Percentiles rank a stretch among this genome's conserved stretches.
Conservation (phyloP, 2,888 invertebrate species). For the Bombylius discolor region DNA sequence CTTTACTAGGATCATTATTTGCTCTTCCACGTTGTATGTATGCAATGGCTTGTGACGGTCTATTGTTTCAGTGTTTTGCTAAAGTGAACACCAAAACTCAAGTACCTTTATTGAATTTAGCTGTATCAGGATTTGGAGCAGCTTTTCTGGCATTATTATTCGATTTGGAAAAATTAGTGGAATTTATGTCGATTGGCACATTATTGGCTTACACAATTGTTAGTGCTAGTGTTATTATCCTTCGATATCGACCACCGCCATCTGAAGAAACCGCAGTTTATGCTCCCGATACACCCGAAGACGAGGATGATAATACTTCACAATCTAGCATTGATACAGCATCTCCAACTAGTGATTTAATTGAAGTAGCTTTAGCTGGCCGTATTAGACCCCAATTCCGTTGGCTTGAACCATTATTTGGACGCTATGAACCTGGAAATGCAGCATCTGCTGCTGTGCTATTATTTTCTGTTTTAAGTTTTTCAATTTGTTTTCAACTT, state of each 20-base stretch:
- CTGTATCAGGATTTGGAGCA: conserved; percentile 62
- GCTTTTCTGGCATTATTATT: conserved; percentile 71
- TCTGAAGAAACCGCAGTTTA: conserved; percentile 40
- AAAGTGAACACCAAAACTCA: conserved; percentile 67
- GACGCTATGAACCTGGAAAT: conserved; percentile 61
- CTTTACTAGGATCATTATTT: conserved; percentile 71
- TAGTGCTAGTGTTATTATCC: conserved; percentile 75
- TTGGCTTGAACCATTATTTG: conserved; percentile 59
- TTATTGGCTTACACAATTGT: conserved; percentile 83
- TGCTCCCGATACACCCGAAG: conserved; percentile 41
- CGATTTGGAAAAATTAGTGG: conserved; percentile 78
- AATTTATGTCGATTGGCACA: conserved; percentile 90
- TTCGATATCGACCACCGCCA: conserved; percentile 59
- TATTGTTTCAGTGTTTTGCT: conserved; percentile 68
- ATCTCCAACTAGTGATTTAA: conserved; percentile 42
- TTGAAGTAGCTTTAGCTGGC: conserved; percentile 55
- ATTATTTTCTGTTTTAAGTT: conserved; percentile 51
- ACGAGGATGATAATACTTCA: conserved; percentile 47
- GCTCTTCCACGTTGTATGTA: conserved; percentile 77
- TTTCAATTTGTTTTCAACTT: conserved; percentile 55
- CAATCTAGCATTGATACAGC: conserved; percentile 48
- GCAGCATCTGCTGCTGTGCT: conserved; percentile 62
- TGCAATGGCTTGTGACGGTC: conserved; percentile 81
- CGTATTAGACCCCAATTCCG: conserved; percentile 57
- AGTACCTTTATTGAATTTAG: conserved; percentile 62